phyloP scores from a whole-genome alignment of 1,140 invertebrate species.

The Globodera ellingtonae region DNA sequence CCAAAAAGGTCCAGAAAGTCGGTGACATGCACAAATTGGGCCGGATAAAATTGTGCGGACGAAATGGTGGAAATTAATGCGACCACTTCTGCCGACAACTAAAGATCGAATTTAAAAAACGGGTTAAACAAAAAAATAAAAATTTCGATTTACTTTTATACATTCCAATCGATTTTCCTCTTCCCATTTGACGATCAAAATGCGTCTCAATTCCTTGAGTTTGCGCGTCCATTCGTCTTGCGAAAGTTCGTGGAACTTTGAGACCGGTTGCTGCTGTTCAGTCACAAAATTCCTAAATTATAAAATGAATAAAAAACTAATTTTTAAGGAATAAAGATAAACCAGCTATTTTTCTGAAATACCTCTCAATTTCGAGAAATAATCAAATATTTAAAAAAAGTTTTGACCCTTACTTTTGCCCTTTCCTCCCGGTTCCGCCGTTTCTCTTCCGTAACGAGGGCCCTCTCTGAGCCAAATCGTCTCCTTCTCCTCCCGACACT shows the following conservation, averaged over 20 bases:
- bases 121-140: neutral
- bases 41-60: conserved; percentile 93
- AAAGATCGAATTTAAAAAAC: conserved; percentile 28
- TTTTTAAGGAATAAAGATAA: too few relatives aligned
- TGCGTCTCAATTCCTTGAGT: conserved; percentile 38
- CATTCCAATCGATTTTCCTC: conserved; percentile 48
- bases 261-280: neutral
- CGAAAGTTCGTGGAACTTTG: conserved; percentile 37
- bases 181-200: conserved; percentile 33
- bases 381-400: neutral
- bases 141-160: conserved; percentile 36
- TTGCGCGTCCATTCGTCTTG: conserved; percentile 38
- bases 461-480: neutral
- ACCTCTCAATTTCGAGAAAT: neutral
- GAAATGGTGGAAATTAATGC: conserved; percentile 81
- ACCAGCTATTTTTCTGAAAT: neutral
- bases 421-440: neutral
- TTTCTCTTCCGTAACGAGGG: neutral
- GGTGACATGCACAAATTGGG: conserved; percentile 92
- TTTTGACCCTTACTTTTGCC: neutral
- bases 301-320: too few relatives aligned
- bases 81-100: conserved; percentile 67
- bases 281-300: neutral
- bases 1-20: conserved; percentile 95
- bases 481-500: neutral